Conservation (phyloP, 2,888 invertebrate genomes). For the Incurvaria masculella region DNA sequence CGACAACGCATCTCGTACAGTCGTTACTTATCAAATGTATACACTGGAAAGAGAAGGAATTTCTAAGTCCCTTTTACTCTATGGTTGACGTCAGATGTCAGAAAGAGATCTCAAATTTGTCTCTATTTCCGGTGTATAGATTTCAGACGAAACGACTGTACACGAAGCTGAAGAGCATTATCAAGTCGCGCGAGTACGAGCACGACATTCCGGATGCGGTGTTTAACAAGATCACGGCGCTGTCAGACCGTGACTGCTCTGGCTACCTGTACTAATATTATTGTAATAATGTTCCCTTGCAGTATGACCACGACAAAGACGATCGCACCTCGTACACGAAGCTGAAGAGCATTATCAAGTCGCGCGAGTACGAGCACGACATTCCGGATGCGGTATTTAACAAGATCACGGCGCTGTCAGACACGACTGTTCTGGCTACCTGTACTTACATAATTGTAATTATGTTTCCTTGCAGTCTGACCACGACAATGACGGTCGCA, state of each 20-base stretch:
- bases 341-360: constrained; percentile 58
- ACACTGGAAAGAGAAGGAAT: no score
- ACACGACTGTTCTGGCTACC: no score
- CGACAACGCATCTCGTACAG: constrained; percentile 67
- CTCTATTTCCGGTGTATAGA: no score
- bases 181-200: constrained; percentile 58
- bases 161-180: constrained; percentile 61
- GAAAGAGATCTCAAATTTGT: no score
- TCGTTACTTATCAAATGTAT: no score
- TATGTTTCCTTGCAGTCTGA: constrained; percentile 74
- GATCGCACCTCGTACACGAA: constrained; percentile 67
- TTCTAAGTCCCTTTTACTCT: no score
- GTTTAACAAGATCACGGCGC: constrained; percentile 62
- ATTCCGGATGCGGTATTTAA: constrained; percentile 65
- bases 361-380: constrained; percentile 61
- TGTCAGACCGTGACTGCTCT: no score
- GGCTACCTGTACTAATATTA: no score
- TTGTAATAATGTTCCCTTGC: constrained; percentile 28
- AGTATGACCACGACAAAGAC: constrained; percentile 72
- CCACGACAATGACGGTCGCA: constrained; percentile 64
- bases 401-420: constrained; percentile 64
- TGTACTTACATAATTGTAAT: no score
- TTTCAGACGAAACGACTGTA: no score
- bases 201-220: constrained; percentile 67
- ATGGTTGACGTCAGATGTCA: no score